A percentile compares a stretch with the other conserved stretches of the same genome.
Conservation (phyloP, 2,888 invertebrate species). For the Volucella bombylans region DNA sequence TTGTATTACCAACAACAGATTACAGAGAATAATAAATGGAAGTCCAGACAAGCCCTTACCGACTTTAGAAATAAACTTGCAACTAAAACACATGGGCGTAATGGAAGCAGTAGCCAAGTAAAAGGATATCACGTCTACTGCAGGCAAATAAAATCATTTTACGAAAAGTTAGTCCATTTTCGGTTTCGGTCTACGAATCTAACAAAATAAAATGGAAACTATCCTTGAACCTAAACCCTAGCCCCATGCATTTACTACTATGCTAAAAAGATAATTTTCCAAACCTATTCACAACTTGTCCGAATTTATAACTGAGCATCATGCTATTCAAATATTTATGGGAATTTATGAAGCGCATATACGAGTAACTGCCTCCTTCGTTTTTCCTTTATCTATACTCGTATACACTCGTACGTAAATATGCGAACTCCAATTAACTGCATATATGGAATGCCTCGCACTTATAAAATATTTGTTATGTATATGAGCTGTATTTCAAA, state of each 20-base stretch:
- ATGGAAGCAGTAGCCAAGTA: conserved; percentile 13
- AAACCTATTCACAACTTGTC: conserved; percentile 15
- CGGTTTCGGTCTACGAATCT: conserved; percentile 52
- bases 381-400: background rate
- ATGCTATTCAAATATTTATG: conserved; percentile 26
- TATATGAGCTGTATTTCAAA: too few relatives aligned
- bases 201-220: conserved; percentile 31
- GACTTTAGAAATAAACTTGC: conserved; percentile 44
- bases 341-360: conserved; percentile 27
- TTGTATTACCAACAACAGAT: conserved; percentile 40
- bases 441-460: too few relatives aligned
- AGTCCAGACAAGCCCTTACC: conserved; percentile 50
- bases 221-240: conserved; percentile 32
- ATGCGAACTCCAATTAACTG: too few relatives aligned
- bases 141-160: conserved; percentile 42
- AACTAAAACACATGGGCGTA: conserved; percentile 13
- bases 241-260: conserved; percentile 11
- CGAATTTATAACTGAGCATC: conserved; percentile 17
- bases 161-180: conserved; percentile 45
- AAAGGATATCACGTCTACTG: conserved; percentile 40
- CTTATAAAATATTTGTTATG: too few relatives aligned
- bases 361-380: background rate
- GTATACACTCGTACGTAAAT: too few relatives aligned
- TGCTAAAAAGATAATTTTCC: conserved; percentile 5
- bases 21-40: conserved; percentile 61